Percentiles rank a stretch among this genome's conserved stretches.
Evolutionary conservation across 2,797 vertebrate species (phyloP).

Genomic region (Heliangelus exortis): DNA sequence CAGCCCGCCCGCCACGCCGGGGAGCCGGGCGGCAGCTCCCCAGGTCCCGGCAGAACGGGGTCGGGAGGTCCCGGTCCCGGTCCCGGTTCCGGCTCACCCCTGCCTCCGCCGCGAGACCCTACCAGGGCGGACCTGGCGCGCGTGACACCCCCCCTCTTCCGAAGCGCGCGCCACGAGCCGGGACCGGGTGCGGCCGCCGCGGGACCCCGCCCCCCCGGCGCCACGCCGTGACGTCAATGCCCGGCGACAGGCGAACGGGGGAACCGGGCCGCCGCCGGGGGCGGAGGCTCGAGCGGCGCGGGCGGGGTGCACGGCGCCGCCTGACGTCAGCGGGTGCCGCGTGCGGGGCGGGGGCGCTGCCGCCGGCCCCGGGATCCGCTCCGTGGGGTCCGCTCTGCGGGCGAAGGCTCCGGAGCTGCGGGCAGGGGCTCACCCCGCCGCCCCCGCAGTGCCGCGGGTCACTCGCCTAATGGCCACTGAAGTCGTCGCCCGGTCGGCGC

Average conservation of each 20-base stretch:
- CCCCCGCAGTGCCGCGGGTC: no score
- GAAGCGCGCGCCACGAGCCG: slow-evolving; percentile 26
- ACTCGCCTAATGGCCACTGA: no score
- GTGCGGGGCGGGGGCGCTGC: no score
- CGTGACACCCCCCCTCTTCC: background rate
- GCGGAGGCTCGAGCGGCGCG: background rate
- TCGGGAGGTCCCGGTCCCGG: no score
- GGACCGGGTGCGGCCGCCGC: background rate
- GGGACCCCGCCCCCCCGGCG: background rate
- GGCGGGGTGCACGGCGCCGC: no score
- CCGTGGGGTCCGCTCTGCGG: no score
- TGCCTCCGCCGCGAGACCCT: background rate
- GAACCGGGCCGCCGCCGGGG: background rate
- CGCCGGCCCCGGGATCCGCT: no score
- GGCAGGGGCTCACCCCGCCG: no score
- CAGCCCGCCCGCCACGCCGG: background rate
- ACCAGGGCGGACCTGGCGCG: background rate
- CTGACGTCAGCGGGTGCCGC: no score
- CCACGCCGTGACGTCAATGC: background rate
- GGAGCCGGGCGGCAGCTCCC: background rate
- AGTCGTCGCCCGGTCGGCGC: no score
- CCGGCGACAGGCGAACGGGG: background rate
- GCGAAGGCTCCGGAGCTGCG: no score
- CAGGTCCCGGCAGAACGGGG: no score
- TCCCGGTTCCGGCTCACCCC: slow-evolving; percentile 12